A percentile compares a stretch with the other conserved stretches of the same genome.
Evolutionary conservation across 1,140 invertebrate species (phyloP).

Genomic region (Saxidomus purpurata): DNA sequence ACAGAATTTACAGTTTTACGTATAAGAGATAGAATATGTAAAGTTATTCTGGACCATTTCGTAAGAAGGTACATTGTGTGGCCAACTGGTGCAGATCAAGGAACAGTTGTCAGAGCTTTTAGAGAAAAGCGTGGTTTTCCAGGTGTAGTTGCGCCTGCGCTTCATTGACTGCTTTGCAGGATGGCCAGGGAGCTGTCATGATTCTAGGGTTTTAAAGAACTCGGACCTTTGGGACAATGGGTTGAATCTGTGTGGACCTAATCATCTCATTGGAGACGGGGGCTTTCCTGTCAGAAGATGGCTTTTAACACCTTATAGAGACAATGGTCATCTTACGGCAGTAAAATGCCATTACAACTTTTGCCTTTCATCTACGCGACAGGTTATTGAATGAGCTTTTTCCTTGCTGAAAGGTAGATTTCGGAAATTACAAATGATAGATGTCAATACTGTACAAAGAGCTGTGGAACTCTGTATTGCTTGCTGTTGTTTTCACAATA

Average conservation of each 20-base stretch:
- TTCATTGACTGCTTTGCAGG: conserved; percentile 61
- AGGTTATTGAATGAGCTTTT: conserved; percentile 9
- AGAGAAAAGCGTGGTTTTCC: conserved; percentile 56
- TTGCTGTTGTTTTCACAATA: neutral
- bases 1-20: conserved; percentile 65
- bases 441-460: neutral
- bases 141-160: conserved; percentile 55
- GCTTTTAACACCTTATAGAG: conserved; percentile 59
- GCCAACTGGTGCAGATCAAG: conserved; percentile 17
- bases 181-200: conserved; percentile 63
- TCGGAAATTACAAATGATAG: neutral
- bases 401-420: conserved; percentile 28
- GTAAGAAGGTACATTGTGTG: conserved; percentile 47
- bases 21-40: conserved; percentile 48
- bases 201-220: conserved; percentile 64
- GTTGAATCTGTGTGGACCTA: conserved; percentile 16
- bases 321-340: conserved; percentile 71
- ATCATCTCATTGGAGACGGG: conserved; percentile 63
- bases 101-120: conserved; percentile 39
- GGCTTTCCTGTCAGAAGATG: conserved; percentile 65
- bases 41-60: conserved; percentile 54
- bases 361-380: neutral
- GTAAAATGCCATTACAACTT: conserved; percentile 72
- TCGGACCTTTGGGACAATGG: conserved; percentile 69
- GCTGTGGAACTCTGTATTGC: conserved; percentile 12